Conservation (phyloP, 2,888 invertebrate genomes). For the Chrysodeixis includens region DNA sequence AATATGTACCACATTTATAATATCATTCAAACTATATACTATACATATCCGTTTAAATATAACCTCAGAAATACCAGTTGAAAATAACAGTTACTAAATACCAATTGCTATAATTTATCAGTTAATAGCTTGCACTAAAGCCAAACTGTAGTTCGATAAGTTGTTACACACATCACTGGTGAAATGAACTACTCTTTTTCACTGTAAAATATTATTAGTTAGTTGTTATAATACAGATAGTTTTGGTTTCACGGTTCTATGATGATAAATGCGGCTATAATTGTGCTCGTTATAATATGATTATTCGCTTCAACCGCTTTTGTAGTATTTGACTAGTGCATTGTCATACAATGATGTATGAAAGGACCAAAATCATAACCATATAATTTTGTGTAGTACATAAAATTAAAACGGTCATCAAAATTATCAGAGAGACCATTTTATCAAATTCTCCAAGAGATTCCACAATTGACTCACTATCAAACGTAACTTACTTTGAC, state of each 20-base stretch:
- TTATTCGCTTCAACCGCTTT: not conserved
- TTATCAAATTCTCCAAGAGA: no score
- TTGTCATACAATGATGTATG: not conserved
- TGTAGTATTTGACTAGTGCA: not conserved
- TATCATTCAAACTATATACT: no score
- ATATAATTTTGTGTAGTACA: no score
- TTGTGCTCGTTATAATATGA: not conserved
- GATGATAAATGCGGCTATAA: not conserved
- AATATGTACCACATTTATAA: no score
- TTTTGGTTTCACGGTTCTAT: constrained; percentile 6
- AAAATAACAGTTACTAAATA: constrained; percentile 38
- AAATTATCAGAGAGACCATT: no score
- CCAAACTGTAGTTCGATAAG: constrained; percentile 29
- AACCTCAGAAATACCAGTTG: constrained; percentile 20
- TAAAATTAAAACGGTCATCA: no score
- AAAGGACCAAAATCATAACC: no score
- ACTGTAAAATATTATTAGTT: constrained; percentile 20
- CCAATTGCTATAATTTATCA: constrained; percentile 35
- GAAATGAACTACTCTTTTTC: constrained; percentile 30
- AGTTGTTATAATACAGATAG: constrained; percentile 12
- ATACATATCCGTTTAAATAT: constrained; percentile 21
- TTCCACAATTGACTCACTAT: no score
- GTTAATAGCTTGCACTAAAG: constrained; percentile 18
- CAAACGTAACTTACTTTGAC: no score
- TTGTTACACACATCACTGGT: constrained; percentile 34